Evolutionary conservation across 2,113 vertebrate genomes (phyloP).

Genomic region (Rhinichthys klamathensis): DNA sequence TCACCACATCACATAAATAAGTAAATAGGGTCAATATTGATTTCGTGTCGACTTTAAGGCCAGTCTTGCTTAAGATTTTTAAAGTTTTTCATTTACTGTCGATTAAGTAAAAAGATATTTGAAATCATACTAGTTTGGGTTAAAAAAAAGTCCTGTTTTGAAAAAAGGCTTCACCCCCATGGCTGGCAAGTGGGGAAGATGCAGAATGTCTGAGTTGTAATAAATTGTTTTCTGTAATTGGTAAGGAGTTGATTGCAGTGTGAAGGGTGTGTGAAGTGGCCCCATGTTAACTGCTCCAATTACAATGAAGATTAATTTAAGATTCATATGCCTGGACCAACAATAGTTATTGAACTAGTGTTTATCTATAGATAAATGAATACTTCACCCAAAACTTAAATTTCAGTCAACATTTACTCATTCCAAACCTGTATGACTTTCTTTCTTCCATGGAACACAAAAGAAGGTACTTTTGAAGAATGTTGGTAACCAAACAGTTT

Average conservation of each 20-base stretch:
- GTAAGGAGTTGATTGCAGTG: not conserved
- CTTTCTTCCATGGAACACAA: no score
- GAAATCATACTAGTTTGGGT: no score
- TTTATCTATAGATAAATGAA: not conserved
- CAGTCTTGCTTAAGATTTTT: not conserved
- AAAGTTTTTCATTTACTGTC: no score
- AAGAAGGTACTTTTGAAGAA: not conserved
- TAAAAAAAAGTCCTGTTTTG: no score
- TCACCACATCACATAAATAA: no score
- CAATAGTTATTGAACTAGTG: not conserved
- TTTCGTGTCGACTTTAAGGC: no score
- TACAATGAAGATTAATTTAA: not conserved
- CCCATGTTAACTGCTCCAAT: not conserved
- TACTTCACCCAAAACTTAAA: not conserved
- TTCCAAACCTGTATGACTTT: no score
- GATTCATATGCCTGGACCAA: not conserved
- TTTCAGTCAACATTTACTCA: not conserved
- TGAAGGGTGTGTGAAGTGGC: not conserved
- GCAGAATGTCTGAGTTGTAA: not conserved
- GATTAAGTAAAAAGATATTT: not conserved
- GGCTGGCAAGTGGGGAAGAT: not conserved
- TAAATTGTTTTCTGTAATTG: not conserved
- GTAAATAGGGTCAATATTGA: no score
- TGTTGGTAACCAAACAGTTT: not conserved
- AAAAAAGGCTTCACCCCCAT: not conserved